Conservation (phyloP, 2,113 vertebrate species). For the Excalfactoria chinensis region DNA sequence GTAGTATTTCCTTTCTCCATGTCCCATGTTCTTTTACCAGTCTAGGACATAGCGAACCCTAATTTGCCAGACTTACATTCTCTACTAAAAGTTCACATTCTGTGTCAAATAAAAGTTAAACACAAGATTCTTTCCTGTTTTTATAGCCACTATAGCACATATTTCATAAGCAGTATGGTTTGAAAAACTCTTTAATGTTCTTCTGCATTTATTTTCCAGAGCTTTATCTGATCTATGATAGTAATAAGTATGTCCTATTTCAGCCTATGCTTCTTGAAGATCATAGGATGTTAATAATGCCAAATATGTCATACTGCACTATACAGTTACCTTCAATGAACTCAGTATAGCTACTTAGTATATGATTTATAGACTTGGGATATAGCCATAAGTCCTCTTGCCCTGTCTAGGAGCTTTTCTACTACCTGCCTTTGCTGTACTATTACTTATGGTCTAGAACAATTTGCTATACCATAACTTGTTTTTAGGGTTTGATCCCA, state of each 20-base stretch:
- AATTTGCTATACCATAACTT: neutral
- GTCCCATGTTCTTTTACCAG: neutral
- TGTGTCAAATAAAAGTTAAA: neutral
- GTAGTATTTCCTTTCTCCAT: neutral
- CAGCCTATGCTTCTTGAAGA: neutral
- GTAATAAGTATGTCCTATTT: constrained; percentile 27
- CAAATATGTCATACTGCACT: neutral
- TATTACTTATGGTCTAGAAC: neutral
- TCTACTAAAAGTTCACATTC: neutral
- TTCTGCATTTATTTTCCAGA: neutral
- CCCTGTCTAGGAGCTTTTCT: neutral
- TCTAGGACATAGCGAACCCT: neutral
- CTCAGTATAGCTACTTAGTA: neutral
- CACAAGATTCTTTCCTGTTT: neutral
- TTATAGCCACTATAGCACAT: neutral
- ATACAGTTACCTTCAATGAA: neutral
- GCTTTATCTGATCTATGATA: neutral
- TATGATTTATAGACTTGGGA: neutral
- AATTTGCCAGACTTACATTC: neutral
- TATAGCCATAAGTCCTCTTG: neutral
- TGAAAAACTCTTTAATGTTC: neutral
- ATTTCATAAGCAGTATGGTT: neutral
- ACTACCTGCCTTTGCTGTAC: neutral
- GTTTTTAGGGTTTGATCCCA: neutral
- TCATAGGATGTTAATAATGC: neutral